A percentile compares a stretch with the other conserved stretches of the same genome.
phyloP scores from a whole-genome alignment of 2,888 invertebrate genomes.

The Drosophila cognata region DNA sequence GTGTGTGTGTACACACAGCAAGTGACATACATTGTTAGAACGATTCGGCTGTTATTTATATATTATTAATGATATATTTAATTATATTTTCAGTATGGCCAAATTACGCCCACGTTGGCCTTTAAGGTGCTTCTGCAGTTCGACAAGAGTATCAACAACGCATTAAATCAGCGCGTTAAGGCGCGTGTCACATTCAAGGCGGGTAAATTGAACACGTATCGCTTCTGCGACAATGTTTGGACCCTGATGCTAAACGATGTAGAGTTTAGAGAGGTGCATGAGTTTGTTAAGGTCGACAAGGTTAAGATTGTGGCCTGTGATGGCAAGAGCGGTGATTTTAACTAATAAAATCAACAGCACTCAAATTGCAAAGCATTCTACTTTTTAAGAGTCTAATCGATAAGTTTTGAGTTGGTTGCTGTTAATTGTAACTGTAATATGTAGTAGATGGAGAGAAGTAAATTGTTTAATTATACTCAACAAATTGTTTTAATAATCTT shows the following conservation, averaged over 20 bases:
- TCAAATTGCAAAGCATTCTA: slow-evolving; percentile 37
- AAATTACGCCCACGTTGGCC: slow-evolving; percentile 97
- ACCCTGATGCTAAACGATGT: slow-evolving; percentile 99
- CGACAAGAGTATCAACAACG: slow-evolving; percentile 98
- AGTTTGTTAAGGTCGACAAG: slow-evolving; percentile 95
- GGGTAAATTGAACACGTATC: slow-evolving; percentile 92
- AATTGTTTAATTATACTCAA: slow-evolving; percentile 53
- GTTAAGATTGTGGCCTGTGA: slow-evolving; percentile 99
- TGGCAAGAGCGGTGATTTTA: slow-evolving; percentile 91
- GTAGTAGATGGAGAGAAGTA: slow-evolving; percentile 16
- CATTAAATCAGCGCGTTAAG: slow-evolving; percentile 95
- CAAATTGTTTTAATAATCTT: slow-evolving; percentile 21
- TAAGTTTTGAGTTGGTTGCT: slow-evolving; percentile 48
- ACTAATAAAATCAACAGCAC: slow-evolving; percentile 40
- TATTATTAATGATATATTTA: background rate
- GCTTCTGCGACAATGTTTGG: slow-evolving; percentile 99
- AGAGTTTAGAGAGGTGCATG: slow-evolving; percentile 97
- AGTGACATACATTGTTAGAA: background rate
- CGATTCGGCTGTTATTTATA: background rate
- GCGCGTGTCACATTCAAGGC: slow-evolving; percentile 97
- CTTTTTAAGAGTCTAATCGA: slow-evolving; percentile 47
- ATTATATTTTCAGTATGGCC: slow-evolving; percentile 90
- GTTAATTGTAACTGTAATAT: slow-evolving; percentile 8
- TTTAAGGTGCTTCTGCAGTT: slow-evolving; percentile 97
- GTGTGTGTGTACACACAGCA: background rate